These are phyloP conservation scores for Epistrophe grossulariae DNA, from an alignment of 2,888 invertebrate genomes.

Conservation along the genomic window DNA sequence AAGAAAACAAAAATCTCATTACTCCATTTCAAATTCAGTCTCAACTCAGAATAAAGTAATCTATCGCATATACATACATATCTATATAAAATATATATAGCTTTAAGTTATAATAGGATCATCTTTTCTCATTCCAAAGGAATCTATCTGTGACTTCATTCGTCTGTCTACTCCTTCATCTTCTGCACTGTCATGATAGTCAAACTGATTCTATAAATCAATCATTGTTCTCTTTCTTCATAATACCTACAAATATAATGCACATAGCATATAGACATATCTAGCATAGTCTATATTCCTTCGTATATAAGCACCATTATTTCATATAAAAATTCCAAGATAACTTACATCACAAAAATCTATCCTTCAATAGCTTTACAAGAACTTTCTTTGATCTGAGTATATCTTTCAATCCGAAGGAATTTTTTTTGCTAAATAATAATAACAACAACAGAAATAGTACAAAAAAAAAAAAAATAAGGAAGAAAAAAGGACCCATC, in stretches of 20 bases:
- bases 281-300: constrained; percentile 8
- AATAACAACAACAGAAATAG: constrained; percentile 22
- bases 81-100: constrained; percentile 22
- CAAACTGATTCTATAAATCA: constrained; percentile 69
- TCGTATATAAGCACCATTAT: constrained; percentile 21
- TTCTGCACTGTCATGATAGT: constrained; percentile 29
- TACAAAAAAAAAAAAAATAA: constrained; percentile 24
- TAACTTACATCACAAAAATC: constrained; percentile 69
- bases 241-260: background rate
- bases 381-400: constrained; percentile 68
- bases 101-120: constrained; percentile 73
- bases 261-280: background rate
- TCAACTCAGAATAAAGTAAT: constrained; percentile 63
- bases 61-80: constrained; percentile 55
- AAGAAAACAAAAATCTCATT: constrained; percentile 37
- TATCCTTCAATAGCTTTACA: constrained; percentile 73
- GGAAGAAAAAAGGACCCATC: constrained; percentile 13
- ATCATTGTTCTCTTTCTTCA: constrained; percentile 69
- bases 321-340: constrained; percentile 67
- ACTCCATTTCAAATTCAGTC: constrained; percentile 43
- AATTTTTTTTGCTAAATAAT: constrained; percentile 26
- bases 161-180: constrained; percentile 8
- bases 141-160: constrained; percentile 8
- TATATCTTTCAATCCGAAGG: constrained; percentile 55
- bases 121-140: constrained; percentile 43